Evolutionary conservation across 2,888 invertebrate species (phyloP), one percentile per base, ranked within the genome.

Genomic region (Lacanobia wlatinum): DNA sequence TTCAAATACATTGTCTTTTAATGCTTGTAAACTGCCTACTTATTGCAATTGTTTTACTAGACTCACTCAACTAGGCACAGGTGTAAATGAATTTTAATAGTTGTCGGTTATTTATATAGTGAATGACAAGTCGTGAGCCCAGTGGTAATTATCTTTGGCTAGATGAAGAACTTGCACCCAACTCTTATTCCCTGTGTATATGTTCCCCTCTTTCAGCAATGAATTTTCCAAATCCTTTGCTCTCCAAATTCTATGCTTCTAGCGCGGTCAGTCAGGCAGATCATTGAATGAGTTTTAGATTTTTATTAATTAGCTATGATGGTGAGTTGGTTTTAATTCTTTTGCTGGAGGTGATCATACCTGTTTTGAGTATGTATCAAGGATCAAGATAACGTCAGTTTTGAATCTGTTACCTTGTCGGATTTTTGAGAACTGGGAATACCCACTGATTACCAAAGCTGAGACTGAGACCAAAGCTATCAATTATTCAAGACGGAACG

Each of bases 21-120:
- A n/a, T 62, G 21, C 69, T 53, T 14, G 43, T 62, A 38, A 73
- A 46, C 62, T n/a, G 1, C 9, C 8, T 16, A n/a, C 18, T 12
- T 58, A 40, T 12, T 43, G 61, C 28, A 52, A 61, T 61, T 52
- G 40, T 23, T 52, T 34, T 14, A n/a, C 1, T 40, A 60, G 6
- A 3, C 60, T 50, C 34, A 61, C 43, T 74, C 74, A 52, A 23
- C 21, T 14, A 21, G 34, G 12, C 50, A 52, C 74, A 62, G 52
- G 74, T 74, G 50, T 12, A 21, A 61, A 73, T 52, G 28, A 40
- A 73, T 43, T n/a, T 43, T 21, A 74, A 74, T 52, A 61, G 6
- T 9, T 8, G 38, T 34, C 14, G 7, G 14, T n/a, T n/a, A 28
- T 23, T 28, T 28, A 28, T 34, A 34, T 34, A 34, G 34, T 3